These are phyloP conservation scores for Bathynomus jamesi DNA, from an alignment of 1,140 invertebrate genomes.

Conservation along the genomic window DNA sequence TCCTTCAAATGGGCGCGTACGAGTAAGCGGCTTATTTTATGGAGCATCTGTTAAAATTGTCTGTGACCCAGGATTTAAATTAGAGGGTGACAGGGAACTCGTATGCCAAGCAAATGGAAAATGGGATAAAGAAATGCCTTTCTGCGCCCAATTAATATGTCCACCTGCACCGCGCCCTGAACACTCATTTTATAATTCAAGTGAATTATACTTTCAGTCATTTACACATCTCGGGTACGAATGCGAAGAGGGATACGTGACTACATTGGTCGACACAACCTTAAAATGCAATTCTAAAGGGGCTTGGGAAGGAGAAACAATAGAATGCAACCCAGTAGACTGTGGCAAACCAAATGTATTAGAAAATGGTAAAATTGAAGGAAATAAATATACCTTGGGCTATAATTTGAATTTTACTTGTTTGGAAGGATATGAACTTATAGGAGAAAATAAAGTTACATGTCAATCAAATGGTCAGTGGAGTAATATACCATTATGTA, in stretches of 20 bases:
- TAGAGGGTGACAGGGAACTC: constrained; percentile 17
- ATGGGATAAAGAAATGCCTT: constrained; percentile 30
- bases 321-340: constrained; percentile 40
- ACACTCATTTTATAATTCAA: constrained; percentile 32
- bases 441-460: constrained; percentile 32
- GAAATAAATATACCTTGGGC: constrained; percentile 29
- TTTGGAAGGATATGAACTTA: constrained; percentile 37
- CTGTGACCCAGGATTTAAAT: constrained; percentile 24
- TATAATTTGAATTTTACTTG: constrained; percentile 37
- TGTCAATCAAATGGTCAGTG: constrained; percentile 41
- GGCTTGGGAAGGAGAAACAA: constrained; percentile 24
- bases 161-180: constrained; percentile 20
- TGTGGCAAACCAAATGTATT: constrained; percentile 42
- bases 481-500: constrained; percentile 39
- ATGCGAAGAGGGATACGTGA: constrained; percentile 26
- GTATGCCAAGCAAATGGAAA: constrained; percentile 23
- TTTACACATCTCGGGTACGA: constrained; percentile 25
- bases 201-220: constrained; percentile 25
- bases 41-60: constrained; percentile 23
- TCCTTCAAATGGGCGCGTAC: constrained; percentile 25
- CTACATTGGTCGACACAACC: not conserved
- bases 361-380: constrained; percentile 36
- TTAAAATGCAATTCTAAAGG: constrained; percentile 21
- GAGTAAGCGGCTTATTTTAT: constrained; percentile 22
- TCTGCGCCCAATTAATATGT: constrained; percentile 30